Evolutionary conservation across 2,888 invertebrate species (phyloP), one percentile per base, ranked within the genome.

Genomic region (Tetropium fuscum): DNA sequence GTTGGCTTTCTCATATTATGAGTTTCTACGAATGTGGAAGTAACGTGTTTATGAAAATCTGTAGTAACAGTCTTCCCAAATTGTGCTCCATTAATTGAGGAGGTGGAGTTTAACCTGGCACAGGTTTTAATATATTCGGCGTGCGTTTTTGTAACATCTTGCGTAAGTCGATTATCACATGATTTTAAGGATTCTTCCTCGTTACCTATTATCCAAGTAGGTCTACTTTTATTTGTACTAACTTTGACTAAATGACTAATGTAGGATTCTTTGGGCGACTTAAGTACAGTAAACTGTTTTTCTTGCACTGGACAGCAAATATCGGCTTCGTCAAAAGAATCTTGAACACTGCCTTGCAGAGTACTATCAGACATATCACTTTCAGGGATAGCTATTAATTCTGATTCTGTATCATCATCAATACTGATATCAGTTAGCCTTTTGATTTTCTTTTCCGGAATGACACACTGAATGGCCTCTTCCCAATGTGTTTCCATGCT

Each of bases 301-400:
- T 48, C 63, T 36, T 55, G 44, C 36, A 56, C 58, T n/a, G 40
- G 45, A 22, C 61, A 65, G 45, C 66, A 70, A 19, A 55, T 64
- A 45, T 71, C 70, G 0, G 62, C 73, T 70, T 81, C 81, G 20
- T 81, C 81, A 54, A 81, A 81, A 2, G 80, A 80, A 67, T 78
- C 81, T 63, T 81, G 81, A 38, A 77, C 80, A 72, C 92, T 93
- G 57, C 91, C 92, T 73, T 93, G 93, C 11, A 93, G 85, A 1
- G 93, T 93, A 74, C 92, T 93, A 76, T 93, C 93, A 10, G 92
- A 94, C 76, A 92, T 89, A 81, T 94, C 92, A 78, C 93, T 94
- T 83, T 95, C 95, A 8, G 94, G 94, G 76, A 95, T 95, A 55
- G 93, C 94, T 58, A 93, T 93, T 71, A 95, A 82, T 80, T 95